These are phyloP conservation scores for Bombus confusus DNA, from an alignment of 1,140 invertebrate genomes.

Conservation along the genomic window DNA sequence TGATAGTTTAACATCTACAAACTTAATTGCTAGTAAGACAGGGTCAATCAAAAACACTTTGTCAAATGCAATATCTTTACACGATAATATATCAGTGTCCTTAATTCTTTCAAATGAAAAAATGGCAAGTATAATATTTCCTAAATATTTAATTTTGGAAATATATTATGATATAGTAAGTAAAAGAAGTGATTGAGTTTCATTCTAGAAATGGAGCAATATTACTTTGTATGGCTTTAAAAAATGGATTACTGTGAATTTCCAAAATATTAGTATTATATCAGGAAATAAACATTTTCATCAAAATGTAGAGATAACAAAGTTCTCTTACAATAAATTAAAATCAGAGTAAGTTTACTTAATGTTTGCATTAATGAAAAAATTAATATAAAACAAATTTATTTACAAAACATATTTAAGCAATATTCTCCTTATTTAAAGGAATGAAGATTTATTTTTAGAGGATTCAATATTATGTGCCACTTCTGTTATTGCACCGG, in stretches of 20 bases:
- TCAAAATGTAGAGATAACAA: conserved; percentile 54
- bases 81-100: conserved; percentile 57
- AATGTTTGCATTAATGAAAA: not conserved
- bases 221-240: conserved; percentile 50
- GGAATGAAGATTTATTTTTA: conserved; percentile 33
- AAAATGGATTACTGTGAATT: conserved; percentile 65
- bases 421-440: conserved; percentile 23
- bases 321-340: conserved; percentile 47
- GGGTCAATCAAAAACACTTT: conserved; percentile 62
- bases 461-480: conserved; percentile 44
- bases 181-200: conserved; percentile 13
- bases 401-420: too few relatives aligned
- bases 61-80: conserved; percentile 59
- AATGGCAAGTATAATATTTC: conserved; percentile 38
- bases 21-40: conserved; percentile 58
- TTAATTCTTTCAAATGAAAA: conserved; percentile 58
- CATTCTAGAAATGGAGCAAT: conserved; percentile 67
- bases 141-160: not conserved
- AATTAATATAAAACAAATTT: not conserved
- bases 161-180: not conserved
- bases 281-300: conserved; percentile 66
- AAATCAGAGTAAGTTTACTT: conserved; percentile 56
- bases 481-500: conserved; percentile 31
- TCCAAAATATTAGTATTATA: conserved; percentile 46
- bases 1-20: conserved; percentile 35